Percentiles rank a stretch among this genome's conserved stretches.
Evolutionary conservation across 2,797 vertebrate species (phyloP).

Genomic region (Vespertilio murinus): DNA sequence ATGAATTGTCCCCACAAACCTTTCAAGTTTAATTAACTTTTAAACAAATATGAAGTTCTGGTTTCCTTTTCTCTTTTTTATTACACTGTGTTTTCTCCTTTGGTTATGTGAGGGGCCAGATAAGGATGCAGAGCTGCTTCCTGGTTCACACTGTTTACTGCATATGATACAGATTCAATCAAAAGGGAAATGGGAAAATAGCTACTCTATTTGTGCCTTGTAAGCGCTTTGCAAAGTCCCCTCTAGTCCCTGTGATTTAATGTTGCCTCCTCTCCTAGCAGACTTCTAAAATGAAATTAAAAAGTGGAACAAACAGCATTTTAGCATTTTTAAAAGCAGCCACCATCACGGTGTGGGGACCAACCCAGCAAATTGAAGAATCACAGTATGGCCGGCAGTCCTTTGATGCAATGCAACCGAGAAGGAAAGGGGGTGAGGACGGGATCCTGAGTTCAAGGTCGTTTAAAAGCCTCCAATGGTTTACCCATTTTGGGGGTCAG

Average conservation of each 20-base stretch:
- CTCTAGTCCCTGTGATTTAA: background rate
- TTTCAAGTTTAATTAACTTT: constrained; percentile 76
- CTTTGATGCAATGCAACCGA: background rate
- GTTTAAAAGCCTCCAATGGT: background rate
- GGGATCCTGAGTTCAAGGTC: background rate
- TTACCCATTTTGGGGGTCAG: background rate
- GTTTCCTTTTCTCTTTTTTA: constrained; percentile 34
- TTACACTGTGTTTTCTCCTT: constrained; percentile 39
- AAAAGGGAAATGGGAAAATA: constrained; percentile 48
- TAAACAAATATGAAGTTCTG: constrained; percentile 56
- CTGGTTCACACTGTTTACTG: constrained; percentile 31
- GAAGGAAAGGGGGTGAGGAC: background rate
- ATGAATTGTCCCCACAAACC: constrained; percentile 62
- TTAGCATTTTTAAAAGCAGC: background rate
- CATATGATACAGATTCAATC: background rate
- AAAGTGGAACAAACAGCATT: constrained; percentile 42
- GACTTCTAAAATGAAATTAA: constrained; percentile 61
- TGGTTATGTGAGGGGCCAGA: constrained; percentile 43
- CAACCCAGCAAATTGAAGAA: background rate
- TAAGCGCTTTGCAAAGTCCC: constrained; percentile 43
- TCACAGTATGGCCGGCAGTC: background rate
- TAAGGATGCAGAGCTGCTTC: constrained; percentile 42
- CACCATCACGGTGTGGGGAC: background rate
- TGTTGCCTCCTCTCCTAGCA: constrained; percentile 28
- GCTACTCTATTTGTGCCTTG: constrained; percentile 44